These are phyloP conservation scores for Odontomyia ornata DNA, from an alignment of 2,888 invertebrate species.

Conservation along the genomic window DNA sequence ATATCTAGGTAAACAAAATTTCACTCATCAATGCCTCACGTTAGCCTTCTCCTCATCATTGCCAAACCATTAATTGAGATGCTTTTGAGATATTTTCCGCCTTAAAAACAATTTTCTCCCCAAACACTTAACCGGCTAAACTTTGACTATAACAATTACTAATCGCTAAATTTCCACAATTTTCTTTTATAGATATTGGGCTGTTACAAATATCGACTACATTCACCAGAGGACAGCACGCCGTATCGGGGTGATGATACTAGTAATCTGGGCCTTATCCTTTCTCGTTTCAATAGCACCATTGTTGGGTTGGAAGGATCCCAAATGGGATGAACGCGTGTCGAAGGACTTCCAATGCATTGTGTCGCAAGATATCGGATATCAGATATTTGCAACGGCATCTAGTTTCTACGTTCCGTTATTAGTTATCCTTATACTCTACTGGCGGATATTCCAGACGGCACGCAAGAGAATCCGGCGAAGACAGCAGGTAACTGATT, in stretches of 20 bases:
- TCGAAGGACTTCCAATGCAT: slow-evolving; percentile 75
- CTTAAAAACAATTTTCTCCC: no score
- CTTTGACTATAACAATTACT: no score
- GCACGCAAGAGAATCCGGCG: slow-evolving; percentile 85
- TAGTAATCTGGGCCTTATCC: slow-evolving; percentile 84
- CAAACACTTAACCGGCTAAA: no score
- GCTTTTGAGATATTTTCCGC: no score
- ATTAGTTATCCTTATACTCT: slow-evolving; percentile 85
- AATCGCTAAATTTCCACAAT: not conserved
- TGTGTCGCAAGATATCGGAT: slow-evolving; percentile 85
- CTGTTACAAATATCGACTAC: slow-evolving; percentile 96
- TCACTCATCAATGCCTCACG: no score
- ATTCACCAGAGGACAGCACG: slow-evolving; percentile 82
- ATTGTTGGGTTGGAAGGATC: slow-evolving; percentile 82
- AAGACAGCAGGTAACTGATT: slow-evolving; percentile 67
- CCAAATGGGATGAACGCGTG: slow-evolving; percentile 68
- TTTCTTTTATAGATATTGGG: slow-evolving; percentile 83
- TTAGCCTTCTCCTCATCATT: no score
- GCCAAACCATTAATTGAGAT: no score
- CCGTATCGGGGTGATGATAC: slow-evolving; percentile 82
- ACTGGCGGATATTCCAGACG: slow-evolving; percentile 90
- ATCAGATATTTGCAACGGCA: slow-evolving; percentile 89
- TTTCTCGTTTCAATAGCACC: slow-evolving; percentile 88
- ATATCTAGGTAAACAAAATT: no score
- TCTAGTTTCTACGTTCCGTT: slow-evolving; percentile 93